Base-by-base conservation (phyloP, 2,797 vertebrate genomes). In the Mallotus villosus region DNA sequence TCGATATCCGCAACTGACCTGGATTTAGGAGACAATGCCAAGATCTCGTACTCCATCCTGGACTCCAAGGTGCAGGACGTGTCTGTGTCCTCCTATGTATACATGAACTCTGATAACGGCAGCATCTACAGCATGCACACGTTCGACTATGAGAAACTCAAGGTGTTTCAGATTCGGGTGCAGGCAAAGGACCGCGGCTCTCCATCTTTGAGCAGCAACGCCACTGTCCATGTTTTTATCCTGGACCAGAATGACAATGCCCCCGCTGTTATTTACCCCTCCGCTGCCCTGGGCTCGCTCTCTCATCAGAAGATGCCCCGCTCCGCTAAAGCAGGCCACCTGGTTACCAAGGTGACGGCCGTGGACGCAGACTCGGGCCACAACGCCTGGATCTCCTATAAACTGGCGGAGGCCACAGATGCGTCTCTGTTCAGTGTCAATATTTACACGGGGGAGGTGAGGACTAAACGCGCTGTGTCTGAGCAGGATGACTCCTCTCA, bases 1-100 rank as follows among this genome's bases (percentile, higher is more conserved):
- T 95, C 95, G 0, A 86, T 96, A 5, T 94, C 92, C 0, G 93
- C 96, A 67, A 90, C 89, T 74, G 95, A 96, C 55, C 89, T 89
- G 0, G 96, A 97, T 37, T 88, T 74, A 3, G 87, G 86, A 7
- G 87, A 89, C 11, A 92, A 92, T 37, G 82, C 88, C 0, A 83
- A 87, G 62, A 32, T 88, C 2, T 86, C 84, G 0, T 94, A 94
- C 62, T 91, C 91, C 29, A 92, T 94, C 8, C 55, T 94, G 83
- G 91, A 94, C 69, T 92, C 81, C 0, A 91, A 89, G 64, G 80
- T 73, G 12, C 89, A 90, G 75, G 87, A 90, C 0, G 29, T 88
- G 8, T 90, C 93, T 5, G 77, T 91, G 19, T 93, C 89, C 2
- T 83, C 91, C 2, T 93, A 91, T 74, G 91, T 93, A 60, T 91